These are phyloP conservation scores for Eubucco bourcierii DNA, from an alignment of 2,113 vertebrate species.

Conservation along the genomic window DNA sequence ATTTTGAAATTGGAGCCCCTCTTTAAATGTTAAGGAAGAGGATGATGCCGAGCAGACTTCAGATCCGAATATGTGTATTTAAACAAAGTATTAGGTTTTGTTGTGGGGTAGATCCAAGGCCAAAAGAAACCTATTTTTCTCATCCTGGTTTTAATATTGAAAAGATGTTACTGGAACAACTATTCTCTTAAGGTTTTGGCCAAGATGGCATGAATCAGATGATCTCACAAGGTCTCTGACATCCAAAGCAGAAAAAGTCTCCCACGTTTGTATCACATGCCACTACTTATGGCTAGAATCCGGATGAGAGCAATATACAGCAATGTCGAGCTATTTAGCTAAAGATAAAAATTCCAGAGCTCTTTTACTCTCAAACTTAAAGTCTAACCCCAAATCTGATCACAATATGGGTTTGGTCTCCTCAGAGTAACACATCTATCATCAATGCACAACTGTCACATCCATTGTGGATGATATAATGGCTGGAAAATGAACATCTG, in stretches of 20 bases:
- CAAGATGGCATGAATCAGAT: slow-evolving; percentile 50
- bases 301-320: slow-evolving; percentile 13
- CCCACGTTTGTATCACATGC: slow-evolving; percentile 46
- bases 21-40: not conserved
- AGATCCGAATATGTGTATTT: not conserved
- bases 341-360: not conserved
- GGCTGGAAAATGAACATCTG: not conserved
- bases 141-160: slow-evolving; percentile 28
- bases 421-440: not conserved
- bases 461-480: not conserved
- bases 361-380: not conserved
- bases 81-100: slow-evolving; percentile 1
- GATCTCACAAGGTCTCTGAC: slow-evolving; percentile 53
- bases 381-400: not conserved
- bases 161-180: slow-evolving; percentile 42
- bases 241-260: slow-evolving; percentile 47
- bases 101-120: slow-evolving; percentile 23
- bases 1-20: not conserved
- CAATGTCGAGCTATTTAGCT: not conserved
- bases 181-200: slow-evolving; percentile 61
- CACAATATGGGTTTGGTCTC: not conserved
- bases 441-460: not conserved
- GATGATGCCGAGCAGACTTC: not conserved
- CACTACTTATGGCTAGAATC: slow-evolving; percentile 44
- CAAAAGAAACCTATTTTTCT: slow-evolving; percentile 30